These are phyloP conservation scores for Ditylenchus dipsaci DNA, from an alignment of 1,140 invertebrate species.

Conservation along the genomic window DNA sequence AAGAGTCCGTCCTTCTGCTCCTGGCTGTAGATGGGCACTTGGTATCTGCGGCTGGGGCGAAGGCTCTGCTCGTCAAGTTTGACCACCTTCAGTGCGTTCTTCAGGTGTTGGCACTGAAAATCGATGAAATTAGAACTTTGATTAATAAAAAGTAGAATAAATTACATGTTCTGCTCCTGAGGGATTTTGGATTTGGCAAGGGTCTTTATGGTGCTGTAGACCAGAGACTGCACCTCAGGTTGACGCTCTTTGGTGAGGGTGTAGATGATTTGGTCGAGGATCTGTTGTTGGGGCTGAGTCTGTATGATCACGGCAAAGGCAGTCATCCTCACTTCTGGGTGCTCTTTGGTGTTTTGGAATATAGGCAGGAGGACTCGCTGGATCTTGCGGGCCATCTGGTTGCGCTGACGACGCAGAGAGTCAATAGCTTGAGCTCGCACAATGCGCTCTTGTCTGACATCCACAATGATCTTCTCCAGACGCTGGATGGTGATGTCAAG, in stretches of 20 bases:
- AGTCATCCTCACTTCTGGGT: conserved; percentile 43
- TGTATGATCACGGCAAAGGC: conserved; percentile 43
- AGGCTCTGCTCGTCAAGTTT: conserved; percentile 33
- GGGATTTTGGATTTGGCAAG: conserved; percentile 29
- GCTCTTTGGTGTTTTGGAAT: conserved; percentile 38
- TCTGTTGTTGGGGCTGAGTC: conserved; percentile 10
- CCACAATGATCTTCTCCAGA: conserved; percentile 35
- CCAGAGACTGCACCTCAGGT: conserved; percentile 43
- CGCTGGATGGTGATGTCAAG: conserved; percentile 33
- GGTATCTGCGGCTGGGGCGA: conserved; percentile 19
- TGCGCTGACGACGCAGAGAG: conserved; percentile 27
- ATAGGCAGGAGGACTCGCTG: conserved; percentile 37
- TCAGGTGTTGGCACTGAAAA: conserved; percentile 37
- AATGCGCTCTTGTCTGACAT: conserved; percentile 18
- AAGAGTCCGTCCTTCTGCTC: conserved; percentile 37
- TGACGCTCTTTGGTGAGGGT: conserved; percentile 31
- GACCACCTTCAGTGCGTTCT: conserved; percentile 34
- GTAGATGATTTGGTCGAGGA: conserved; percentile 30
- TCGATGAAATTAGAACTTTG: too few relatives aligned
- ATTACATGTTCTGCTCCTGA: conserved; percentile 29
- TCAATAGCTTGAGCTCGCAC: conserved; percentile 36
- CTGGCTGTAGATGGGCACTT: conserved; percentile 36
- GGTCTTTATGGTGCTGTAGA: conserved; percentile 29
- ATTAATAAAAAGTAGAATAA: background rate
- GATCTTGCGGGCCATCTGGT: conserved; percentile 30